Evolutionary conservation across 1,140 invertebrate species (phyloP), one percentile per base, ranked within the genome.

Genomic region (Brachionus rotundiformis): DNA sequence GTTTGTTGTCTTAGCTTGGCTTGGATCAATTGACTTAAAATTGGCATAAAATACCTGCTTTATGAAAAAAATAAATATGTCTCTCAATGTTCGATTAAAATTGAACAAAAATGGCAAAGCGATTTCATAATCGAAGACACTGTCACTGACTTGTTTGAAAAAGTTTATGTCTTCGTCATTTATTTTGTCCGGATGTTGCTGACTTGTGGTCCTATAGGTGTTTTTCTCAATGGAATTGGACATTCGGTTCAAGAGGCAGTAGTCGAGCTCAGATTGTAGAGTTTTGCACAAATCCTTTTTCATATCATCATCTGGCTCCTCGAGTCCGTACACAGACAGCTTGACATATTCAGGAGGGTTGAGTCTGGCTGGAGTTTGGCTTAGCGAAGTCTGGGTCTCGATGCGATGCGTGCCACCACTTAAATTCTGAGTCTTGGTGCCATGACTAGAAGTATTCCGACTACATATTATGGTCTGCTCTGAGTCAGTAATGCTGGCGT

Each of bases 241-340:
- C 76, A 79, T 79, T 0, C 76, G 76, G 19, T 59, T 41, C 10
- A 79, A 39, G 11, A 79, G 29, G 11, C 76, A 79, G 33, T 79
- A 79, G 47, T 79, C 76, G n/a, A 79, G 36, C 31, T 79, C 76
- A n/a, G 76, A 59, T 27, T 79, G 76, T 11, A 79, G 36, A 36
- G 47, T 54, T 33, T 79, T 79, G 47, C 76, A 79, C 47, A 79
- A 27, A 8, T 79, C 76, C 19, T 79, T 36, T 63, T 79, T 79
- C 76, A 79, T 79, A 5, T 79, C 59, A 11, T 79, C 76, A 59
- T 79, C 59, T 13, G 76, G 76, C 33, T 79, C 76, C 11, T 79
- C n/a, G 0, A 79, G 7, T 1, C 76, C 76, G 23, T 79, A 79
- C 6, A 79, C 76, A 10, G 31, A 39, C 6, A 79, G 76, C 31